Conservation (phyloP, 2,113 vertebrate genomes). For the Osmerus mordax region DNA sequence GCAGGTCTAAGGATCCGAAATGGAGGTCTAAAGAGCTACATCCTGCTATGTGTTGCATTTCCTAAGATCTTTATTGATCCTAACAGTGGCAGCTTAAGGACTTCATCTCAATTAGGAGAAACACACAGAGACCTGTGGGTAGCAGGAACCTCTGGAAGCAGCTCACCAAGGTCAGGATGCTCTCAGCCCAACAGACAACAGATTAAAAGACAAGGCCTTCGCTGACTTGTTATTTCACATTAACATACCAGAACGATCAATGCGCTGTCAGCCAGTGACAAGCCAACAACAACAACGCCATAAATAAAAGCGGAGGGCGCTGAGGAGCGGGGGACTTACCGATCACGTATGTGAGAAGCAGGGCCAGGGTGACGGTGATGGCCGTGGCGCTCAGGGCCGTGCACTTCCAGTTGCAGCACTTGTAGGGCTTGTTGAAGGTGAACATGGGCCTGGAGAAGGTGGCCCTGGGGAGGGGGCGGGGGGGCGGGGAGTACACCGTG, state of each 20-base stretch:
- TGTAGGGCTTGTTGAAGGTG: slow-evolving; percentile 86
- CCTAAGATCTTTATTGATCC: slow-evolving; percentile 16
- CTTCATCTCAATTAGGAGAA: slow-evolving; percentile 15
- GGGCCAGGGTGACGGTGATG: slow-evolving; percentile 80
- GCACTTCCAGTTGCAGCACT: slow-evolving; percentile 90
- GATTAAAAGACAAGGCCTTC: slow-evolving; percentile 2
- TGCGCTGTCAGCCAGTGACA: background rate
- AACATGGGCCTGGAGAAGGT: slow-evolving; percentile 85
- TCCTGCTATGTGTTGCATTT: slow-evolving; percentile 15
- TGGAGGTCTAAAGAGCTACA: background rate
- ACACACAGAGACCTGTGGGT: slow-evolving; percentile 2
- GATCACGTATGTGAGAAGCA: slow-evolving; percentile 84
- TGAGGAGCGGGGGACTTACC: slow-evolving; percentile 69
- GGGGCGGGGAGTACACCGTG: slow-evolving; percentile 87
- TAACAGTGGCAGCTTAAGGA: slow-evolving; percentile 2
- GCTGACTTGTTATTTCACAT: background rate
- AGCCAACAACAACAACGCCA: background rate
- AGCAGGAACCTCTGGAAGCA: background rate
- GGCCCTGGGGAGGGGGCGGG: slow-evolving; percentile 83
- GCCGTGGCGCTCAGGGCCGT: slow-evolving; percentile 84
- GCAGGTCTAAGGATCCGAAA: background rate
- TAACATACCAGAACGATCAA: background rate
- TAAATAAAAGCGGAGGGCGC: background rate
- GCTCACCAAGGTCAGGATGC: background rate
- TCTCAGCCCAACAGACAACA: background rate